Evolutionary conservation across 2,888 invertebrate species (phyloP).

Genomic region (Melieria picta): DNA sequence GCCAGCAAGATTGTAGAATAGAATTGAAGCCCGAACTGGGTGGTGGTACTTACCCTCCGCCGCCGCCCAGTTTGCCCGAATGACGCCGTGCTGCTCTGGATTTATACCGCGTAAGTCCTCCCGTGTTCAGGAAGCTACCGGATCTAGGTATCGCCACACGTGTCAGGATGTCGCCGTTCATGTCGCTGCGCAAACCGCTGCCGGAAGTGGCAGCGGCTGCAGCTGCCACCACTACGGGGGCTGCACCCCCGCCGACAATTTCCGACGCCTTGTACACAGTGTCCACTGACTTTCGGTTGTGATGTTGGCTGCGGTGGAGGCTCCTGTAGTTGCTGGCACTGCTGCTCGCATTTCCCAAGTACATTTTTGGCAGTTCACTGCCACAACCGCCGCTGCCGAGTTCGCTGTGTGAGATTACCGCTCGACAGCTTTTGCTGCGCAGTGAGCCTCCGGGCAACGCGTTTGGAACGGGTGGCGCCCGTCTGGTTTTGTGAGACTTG

Average conservation of each 20-base stretch:
- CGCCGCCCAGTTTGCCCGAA: constrained; percentile 65
- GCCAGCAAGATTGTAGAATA: neutral
- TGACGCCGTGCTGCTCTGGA: constrained; percentile 67
- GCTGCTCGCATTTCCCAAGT: neutral
- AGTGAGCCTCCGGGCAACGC: neutral
- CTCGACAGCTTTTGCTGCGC: neutral
- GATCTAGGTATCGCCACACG: constrained; percentile 87
- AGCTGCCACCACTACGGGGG: constrained; percentile 35
- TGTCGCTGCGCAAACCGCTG: constrained; percentile 63
- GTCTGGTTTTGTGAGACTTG: constrained; percentile 70
- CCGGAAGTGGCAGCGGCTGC: constrained; percentile 37
- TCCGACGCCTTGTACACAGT: constrained; percentile 45
- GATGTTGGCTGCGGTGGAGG: neutral
- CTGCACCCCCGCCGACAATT: constrained; percentile 38
- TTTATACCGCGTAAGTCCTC: constrained; percentile 80
- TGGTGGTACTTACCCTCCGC: constrained; percentile 46
- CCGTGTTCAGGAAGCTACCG: constrained; percentile 85
- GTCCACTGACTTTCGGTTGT: constrained; percentile 30
- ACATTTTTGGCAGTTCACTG: constrained; percentile 49
- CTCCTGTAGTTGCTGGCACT: neutral
- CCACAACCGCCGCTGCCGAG: constrained; percentile 44
- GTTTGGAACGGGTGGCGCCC: constrained; percentile 67
- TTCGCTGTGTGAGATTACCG: constrained; percentile 27
- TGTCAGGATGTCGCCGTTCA: constrained; percentile 83
- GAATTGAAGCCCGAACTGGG: too few species aligned